These are phyloP conservation scores for Papilio demoleus DNA, from an alignment of 2,888 invertebrate species.

Conservation along the genomic window DNA sequence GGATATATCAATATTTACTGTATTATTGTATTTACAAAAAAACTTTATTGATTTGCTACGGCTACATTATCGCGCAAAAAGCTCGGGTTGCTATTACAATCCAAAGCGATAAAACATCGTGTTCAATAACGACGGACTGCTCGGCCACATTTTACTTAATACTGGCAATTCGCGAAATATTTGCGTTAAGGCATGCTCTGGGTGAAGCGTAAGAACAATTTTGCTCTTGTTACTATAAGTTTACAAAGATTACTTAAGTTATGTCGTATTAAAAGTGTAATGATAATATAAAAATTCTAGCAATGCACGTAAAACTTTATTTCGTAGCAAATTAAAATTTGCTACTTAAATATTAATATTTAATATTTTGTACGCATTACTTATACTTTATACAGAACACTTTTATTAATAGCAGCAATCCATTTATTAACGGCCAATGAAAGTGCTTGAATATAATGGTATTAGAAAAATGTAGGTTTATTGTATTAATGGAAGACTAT, in stretches of 20 bases:
- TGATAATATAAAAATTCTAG: not conserved
- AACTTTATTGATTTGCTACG: not conserved
- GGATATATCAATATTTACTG: too few species aligned
- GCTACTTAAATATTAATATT: not conserved
- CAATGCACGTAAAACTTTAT: not conserved
- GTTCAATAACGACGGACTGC: too few species aligned
- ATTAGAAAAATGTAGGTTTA: slow-evolving; percentile 13
- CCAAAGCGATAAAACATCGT: too few species aligned
- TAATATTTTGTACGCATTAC: slow-evolving; percentile 15
- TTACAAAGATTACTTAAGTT: not conserved
- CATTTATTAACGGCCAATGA: slow-evolving; percentile 16
- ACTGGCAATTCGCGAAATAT: too few species aligned
- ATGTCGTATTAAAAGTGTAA: not conserved
- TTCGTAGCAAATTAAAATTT: not conserved
- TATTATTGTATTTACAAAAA: too few species aligned
- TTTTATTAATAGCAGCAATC: slow-evolving; percentile 12
- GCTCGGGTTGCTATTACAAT: too few species aligned
- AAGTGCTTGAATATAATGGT: slow-evolving; percentile 8
- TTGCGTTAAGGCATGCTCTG: too few species aligned
- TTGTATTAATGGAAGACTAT: slow-evolving; percentile 23
- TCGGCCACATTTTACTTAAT: too few species aligned
- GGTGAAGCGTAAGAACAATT: too few species aligned
- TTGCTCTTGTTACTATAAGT: too few species aligned
- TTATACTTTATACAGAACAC: slow-evolving; percentile 18
- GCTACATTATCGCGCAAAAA: too few species aligned